Base-by-base conservation (phyloP, 2,113 vertebrate genomes). In the Lasiurus borealis region DNA sequence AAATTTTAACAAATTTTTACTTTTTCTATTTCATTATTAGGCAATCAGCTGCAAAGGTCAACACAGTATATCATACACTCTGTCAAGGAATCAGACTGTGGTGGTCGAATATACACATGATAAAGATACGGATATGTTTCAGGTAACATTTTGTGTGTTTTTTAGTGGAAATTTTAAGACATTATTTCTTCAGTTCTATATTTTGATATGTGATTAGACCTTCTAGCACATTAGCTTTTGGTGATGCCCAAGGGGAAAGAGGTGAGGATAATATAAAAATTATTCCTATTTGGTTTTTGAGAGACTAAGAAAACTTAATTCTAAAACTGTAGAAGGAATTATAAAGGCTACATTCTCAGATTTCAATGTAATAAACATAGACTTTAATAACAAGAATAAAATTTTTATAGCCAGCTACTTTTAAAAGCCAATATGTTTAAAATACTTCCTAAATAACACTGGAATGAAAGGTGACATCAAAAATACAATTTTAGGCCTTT, bases 81-180 rank as follows among this genome's bases (percentile, higher is more conserved):
- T 99, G 71, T 99, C 99, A 93, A 98, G 99, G 97, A 99, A 98
- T 98, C 99, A 99, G 97, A 99, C 99, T 0, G 99, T 99, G 84
- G 99, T 99, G 93, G 99, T 99, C 93, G 99, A 99, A 95, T 99
- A 99, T 97, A 98, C 99, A 85, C 99, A 99, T 27, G 99, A 99
- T 52, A 99, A 99, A 97, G 99, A 99, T 81, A 99, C 99, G 0
- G 99, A 99, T 97, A 99, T 99, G 99, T 99, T 99, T 98, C 99
- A 99, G 99, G 99, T 99, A 99, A 98, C 95, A 13, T 69, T 8
- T 75, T 9, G 31, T 29, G 82, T 48, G 48, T 50, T 82, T 86
- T 40, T 75, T 50, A 36, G 16, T 8, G 48, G 21, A 21, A 18
- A 54, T 86, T 3, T 23, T 44, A 62, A 5, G 69, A 6, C 78